Evolutionary conservation across 2,797 vertebrate species (phyloP).

Genomic region (Naso thynnoides): DNA sequence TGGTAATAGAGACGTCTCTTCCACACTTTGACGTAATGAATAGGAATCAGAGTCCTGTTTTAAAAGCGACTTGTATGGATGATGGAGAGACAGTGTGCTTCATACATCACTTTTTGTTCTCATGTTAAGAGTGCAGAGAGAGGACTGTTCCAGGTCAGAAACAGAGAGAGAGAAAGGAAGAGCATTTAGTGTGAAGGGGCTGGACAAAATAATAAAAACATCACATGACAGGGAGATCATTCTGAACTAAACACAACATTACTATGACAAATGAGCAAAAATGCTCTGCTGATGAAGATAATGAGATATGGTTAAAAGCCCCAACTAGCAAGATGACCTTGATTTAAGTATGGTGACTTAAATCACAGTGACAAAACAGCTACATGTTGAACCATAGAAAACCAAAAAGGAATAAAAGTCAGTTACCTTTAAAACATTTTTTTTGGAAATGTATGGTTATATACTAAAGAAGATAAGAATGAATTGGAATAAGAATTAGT

Average conservation of each 20-base stretch:
- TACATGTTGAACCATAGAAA: background rate
- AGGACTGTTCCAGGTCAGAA: slow-evolving; percentile 46
- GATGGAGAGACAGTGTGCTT: slow-evolving; percentile 54
- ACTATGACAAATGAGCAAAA: background rate
- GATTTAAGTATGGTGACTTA: background rate
- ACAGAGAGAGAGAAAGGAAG: background rate
- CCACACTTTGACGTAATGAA: slow-evolving; percentile 79
- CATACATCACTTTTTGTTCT: slow-evolving; percentile 69
- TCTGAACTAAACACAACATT: background rate
- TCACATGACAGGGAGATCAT: background rate
- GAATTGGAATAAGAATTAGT: too few species aligned
- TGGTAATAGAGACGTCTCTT: slow-evolving; percentile 75
- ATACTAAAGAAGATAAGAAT: too few species aligned
- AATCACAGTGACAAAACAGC: background rate
- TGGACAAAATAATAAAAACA: slow-evolving; percentile 6
- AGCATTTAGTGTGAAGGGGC: background rate
- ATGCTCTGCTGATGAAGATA: background rate
- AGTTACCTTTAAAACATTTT: background rate
- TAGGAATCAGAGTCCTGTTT: slow-evolving; percentile 68
- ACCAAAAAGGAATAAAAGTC: background rate
- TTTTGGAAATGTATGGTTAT: too few species aligned
- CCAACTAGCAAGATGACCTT: background rate
- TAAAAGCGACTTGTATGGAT: slow-evolving; percentile 54
- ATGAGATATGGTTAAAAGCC: background rate
- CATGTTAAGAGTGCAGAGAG: slow-evolving; percentile 12